phyloP scores from a whole-genome alignment of 2,888 invertebrate genomes.

The Augiades crinisus region DNA sequence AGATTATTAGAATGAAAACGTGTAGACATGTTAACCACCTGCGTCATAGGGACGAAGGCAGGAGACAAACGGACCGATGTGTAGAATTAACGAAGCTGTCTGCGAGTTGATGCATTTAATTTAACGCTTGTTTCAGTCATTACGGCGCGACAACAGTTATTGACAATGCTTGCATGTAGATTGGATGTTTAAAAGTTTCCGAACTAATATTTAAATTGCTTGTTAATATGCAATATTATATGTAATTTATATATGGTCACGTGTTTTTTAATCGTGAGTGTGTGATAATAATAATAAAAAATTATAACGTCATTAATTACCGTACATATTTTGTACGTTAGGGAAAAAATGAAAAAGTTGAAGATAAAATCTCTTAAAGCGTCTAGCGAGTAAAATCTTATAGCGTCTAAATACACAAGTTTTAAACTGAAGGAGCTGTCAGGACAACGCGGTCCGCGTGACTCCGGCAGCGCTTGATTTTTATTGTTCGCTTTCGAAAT shows the following conservation, averaged over 20 bases:
- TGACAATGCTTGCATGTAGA: constrained; percentile 44
- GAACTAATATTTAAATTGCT: no score
- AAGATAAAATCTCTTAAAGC: no score
- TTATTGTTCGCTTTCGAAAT: not conserved
- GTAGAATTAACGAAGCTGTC: constrained; percentile 47
- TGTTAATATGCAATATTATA: no score
- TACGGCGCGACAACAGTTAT: constrained; percentile 67
- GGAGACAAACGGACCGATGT: not conserved
- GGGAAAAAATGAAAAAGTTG: no score
- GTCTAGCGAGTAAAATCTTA: no score
- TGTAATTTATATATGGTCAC: no score
- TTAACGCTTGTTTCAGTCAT: constrained; percentile 70
- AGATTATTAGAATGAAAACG: not conserved
- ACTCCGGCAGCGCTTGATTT: no score
- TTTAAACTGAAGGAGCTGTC: not conserved
- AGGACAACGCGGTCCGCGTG: constrained; percentile 35
- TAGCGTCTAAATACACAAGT: no score
- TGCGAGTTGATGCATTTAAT: constrained; percentile 70
- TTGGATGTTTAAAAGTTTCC: not conserved
- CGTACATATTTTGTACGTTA: not conserved
- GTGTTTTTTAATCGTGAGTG: no score
- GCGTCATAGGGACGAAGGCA: not conserved
- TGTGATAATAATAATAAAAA: no score
- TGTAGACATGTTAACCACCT: not conserved
- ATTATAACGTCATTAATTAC: no score